These are phyloP conservation scores for Caenorhabditis sp. DNA, from an alignment of 2,888 invertebrate genomes.

Conservation along the genomic window DNA sequence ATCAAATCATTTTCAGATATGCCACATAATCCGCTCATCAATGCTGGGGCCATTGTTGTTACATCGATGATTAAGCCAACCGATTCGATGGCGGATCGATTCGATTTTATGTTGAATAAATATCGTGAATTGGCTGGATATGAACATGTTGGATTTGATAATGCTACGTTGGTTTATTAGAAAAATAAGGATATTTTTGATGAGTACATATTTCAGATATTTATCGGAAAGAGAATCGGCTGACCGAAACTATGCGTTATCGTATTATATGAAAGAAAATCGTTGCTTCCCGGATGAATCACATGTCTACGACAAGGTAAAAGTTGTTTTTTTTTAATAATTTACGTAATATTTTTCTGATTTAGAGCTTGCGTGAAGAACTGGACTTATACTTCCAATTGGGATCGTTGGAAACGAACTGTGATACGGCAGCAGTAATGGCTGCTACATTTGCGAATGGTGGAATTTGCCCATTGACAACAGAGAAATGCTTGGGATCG, in stretches of 20 bases:
- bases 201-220: conserved; percentile 75
- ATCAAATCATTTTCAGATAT: conserved; percentile 84
- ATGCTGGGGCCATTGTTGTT: conserved; percentile 95
- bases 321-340: conserved; percentile 35
- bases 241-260: conserved; percentile 93
- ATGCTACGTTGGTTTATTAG: conserved; percentile 79
- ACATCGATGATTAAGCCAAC: conserved; percentile 79
- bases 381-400: conserved; percentile 99
- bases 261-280: conserved; percentile 93
- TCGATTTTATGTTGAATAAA: conserved; percentile 69
- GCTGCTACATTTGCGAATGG: conserved; percentile 96
- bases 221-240: conserved; percentile 95
- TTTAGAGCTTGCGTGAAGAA: conserved; percentile 76
- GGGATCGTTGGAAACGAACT: conserved; percentile 93
- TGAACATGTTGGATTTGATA: conserved; percentile 87
- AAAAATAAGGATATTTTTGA: background rate
- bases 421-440: conserved; percentile 90
- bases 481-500: conserved; percentile 88
- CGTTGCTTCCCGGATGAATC: conserved; percentile 77
- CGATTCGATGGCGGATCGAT: conserved; percentile 72
- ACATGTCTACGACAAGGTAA: conserved; percentile 44
- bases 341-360: background rate
- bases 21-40: conserved; percentile 98
- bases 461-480: conserved; percentile 89
- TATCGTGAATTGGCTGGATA: conserved; percentile 80